These are phyloP conservation scores for Typhlichthys eigenmanni DNA, from an alignment of 2,797 vertebrate genomes.

Conservation along the genomic window DNA sequence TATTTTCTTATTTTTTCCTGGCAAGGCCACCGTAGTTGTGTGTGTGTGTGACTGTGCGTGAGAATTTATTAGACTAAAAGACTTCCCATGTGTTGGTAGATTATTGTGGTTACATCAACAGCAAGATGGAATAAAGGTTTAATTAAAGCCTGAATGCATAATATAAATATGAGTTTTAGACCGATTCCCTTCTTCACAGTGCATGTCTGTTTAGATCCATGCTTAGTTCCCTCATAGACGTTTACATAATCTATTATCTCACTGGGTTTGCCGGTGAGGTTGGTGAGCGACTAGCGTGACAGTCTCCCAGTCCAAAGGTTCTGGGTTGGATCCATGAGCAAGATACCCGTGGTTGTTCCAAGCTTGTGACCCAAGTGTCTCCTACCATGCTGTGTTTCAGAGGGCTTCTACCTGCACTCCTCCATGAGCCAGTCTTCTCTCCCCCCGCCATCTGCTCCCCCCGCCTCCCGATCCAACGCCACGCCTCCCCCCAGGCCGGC, in stretches of 20 bases:
- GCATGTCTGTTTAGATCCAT: background rate
- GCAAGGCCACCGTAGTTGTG: slow-evolving; percentile 13
- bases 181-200: no score
- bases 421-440: slow-evolving; percentile 76
- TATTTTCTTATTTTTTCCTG: slow-evolving; percentile 4
- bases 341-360: no score
- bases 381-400: slow-evolving; percentile 63
- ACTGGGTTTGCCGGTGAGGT: slow-evolving; percentile 3
- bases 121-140: no score
- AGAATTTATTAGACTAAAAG: no score
- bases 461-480: slow-evolving; percentile 72
- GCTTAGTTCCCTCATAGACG: background rate
- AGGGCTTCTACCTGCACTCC: slow-evolving; percentile 88
- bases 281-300: no score
- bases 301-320: no score
- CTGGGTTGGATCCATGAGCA: no score
- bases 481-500: slow-evolving; percentile 77
- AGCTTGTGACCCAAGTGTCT: no score
- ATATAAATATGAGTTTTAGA: no score
- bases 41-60: slow-evolving; percentile 4
- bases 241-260: background rate
- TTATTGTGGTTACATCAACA: background rate
- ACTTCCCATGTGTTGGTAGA: no score
- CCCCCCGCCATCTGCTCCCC: slow-evolving; percentile 79
- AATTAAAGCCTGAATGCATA: no score